Conservation (phyloP, 2,113 vertebrate genomes). For the Pangasianodon hypophthalmus region DNA sequence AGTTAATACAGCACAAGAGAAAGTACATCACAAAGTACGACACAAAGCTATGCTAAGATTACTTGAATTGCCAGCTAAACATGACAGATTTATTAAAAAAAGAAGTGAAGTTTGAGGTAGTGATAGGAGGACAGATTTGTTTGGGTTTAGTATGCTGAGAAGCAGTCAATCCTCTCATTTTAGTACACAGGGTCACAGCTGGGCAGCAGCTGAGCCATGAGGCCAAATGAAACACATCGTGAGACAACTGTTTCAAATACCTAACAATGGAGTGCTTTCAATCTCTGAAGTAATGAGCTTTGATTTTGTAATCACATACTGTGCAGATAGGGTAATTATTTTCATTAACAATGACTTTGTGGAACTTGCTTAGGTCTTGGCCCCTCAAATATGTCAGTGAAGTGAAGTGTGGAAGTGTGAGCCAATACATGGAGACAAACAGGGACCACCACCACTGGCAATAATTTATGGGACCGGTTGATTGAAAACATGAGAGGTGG, state of each 20-base stretch:
- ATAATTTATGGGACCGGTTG: slow-evolving; percentile 74
- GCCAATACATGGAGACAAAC: slow-evolving; percentile 67
- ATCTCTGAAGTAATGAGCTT: slow-evolving; percentile 43
- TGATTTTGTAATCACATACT: slow-evolving; percentile 39
- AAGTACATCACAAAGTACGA: slow-evolving; percentile 66
- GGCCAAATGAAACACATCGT: not conserved
- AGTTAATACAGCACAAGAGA: slow-evolving; percentile 71
- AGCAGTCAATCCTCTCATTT: slow-evolving; percentile 53
- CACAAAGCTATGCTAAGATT: slow-evolving; percentile 61
- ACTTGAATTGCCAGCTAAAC: slow-evolving; percentile 25
- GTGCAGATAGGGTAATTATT: slow-evolving; percentile 56
- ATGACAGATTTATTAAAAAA: no score
- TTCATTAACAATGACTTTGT: slow-evolving; percentile 55
- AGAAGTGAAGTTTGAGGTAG: no score
- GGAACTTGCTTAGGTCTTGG: slow-evolving; percentile 49
- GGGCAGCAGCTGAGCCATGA: not conserved
- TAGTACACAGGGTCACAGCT: slow-evolving; percentile 46
- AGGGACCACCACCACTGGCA: slow-evolving; percentile 68
- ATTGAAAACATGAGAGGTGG: slow-evolving; percentile 69
- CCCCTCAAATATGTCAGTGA: slow-evolving; percentile 55
- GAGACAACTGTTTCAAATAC: not conserved
- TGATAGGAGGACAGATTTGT: not conserved
- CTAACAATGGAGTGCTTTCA: not conserved
- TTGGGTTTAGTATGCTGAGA: slow-evolving; percentile 8
- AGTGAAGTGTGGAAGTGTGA: slow-evolving; percentile 62